Conservation (phyloP, 2,797 vertebrate genomes). For the Sebastes vulpes region DNA sequence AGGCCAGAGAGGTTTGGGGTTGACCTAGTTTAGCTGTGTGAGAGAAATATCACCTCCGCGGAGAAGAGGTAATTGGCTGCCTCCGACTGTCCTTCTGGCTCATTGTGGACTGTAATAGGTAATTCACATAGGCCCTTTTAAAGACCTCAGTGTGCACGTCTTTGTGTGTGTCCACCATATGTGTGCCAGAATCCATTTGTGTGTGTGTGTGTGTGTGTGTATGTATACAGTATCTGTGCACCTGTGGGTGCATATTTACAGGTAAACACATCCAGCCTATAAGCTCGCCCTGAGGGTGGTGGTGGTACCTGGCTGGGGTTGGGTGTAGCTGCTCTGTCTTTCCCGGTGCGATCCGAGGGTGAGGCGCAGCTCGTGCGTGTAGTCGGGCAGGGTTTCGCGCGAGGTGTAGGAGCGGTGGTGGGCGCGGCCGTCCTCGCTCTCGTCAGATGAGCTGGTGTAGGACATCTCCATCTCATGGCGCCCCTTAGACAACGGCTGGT, state of each 20-base stretch:
- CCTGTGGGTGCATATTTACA: neutral
- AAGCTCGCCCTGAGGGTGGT: neutral
- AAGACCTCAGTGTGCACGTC: constrained; percentile 41
- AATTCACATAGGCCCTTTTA: constrained; percentile 81
- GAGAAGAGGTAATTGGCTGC: constrained; percentile 84
- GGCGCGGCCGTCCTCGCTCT: constrained; percentile 94
- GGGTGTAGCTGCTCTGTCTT: constrained; percentile 90
- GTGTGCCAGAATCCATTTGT: constrained; percentile 11
- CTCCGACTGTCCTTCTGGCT: constrained; percentile 82
- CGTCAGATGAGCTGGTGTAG: constrained; percentile 96
- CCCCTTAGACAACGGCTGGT: constrained; percentile 95
- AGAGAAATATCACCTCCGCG: constrained; percentile 82
- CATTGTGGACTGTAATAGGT: constrained; percentile 81
- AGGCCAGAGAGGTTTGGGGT: constrained; percentile 79
- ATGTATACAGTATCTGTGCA: neutral
- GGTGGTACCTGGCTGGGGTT: constrained; percentile 90
- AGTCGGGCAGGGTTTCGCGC: constrained; percentile 95
- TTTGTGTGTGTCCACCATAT: constrained; percentile 10
- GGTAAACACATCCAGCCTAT: constrained; percentile 1
- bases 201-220: neutral
- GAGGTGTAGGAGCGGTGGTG: constrained; percentile 94
- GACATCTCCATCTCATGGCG: constrained; percentile 97
- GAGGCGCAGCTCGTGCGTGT: constrained; percentile 92
- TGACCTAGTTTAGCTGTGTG: constrained; percentile 86
- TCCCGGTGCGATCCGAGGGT: constrained; percentile 93